Evolutionary conservation across 2,113 vertebrate genomes (phyloP).

Genomic region (Chaenogobius annularis): DNA sequence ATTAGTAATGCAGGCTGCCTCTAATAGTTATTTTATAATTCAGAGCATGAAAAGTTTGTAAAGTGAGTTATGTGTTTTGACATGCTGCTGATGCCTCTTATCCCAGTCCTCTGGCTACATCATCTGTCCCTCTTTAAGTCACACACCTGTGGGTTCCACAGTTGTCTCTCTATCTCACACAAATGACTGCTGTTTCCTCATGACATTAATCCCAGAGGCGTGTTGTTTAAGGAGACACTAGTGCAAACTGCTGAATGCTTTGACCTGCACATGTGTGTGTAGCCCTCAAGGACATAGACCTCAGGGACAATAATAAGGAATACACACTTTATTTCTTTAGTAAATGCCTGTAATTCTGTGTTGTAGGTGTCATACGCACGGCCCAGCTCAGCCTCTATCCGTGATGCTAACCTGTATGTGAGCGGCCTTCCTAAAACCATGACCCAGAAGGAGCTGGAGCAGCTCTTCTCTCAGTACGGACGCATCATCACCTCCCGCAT

Average conservation of each 20-base stretch:
- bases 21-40: background rate
- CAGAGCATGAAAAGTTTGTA: background rate
- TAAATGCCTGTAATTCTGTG: slow-evolving; percentile 1
- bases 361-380: slow-evolving; percentile 95
- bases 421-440: slow-evolving; percentile 99
- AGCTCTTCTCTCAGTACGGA: slow-evolving; percentile 99
- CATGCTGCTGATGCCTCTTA: slow-evolving; percentile 18
- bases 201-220: slow-evolving; percentile 48
- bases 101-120: slow-evolving; percentile 23
- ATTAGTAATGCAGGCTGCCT: background rate
- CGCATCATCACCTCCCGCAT: slow-evolving; percentile 99
- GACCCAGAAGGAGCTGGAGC: slow-evolving; percentile 99
- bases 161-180: slow-evolving; percentile 25
- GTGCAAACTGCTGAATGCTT: slow-evolving; percentile 31
- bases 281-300: slow-evolving; percentile 7
- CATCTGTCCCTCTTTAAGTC: slow-evolving; percentile 35
- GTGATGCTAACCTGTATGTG: slow-evolving; percentile 98
- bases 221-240: slow-evolving; percentile 33
- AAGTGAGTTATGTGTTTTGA: background rate
- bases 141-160: slow-evolving; percentile 49
- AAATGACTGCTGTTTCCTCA: slow-evolving; percentile 51
- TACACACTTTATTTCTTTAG: slow-evolving; percentile 5
- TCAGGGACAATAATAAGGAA: slow-evolving; percentile 8
- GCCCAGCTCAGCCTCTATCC: slow-evolving; percentile 98
- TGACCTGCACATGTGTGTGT: slow-evolving; percentile 10